Evolutionary conservation across 1,140 invertebrate genomes (phyloP), one percentile per base, ranked within the genome.

Genomic region (Limonius californicus): DNA sequence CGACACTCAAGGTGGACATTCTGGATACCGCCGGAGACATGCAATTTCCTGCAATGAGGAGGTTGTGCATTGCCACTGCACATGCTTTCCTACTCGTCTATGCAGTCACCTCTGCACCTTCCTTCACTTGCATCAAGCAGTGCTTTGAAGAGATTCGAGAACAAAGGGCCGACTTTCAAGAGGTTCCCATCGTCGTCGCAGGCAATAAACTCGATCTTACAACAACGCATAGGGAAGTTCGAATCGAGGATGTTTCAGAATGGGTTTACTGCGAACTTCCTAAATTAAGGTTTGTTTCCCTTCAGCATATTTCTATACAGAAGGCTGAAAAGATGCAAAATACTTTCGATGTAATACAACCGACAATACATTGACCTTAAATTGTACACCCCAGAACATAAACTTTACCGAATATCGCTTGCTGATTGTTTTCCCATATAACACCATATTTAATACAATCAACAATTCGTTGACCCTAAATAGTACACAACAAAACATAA

Each of bases 51-150:
- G 91, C 91, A 20, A 94, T 94, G 91, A 78, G 88, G 62, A 80
- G 91, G 50, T 79, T 96, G 19, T 92, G 89, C 67, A 94, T 96
- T 68, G 89, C 92, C 0, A 94, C 90, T 2, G 92, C 92, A 3
- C 88, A 92, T 75, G 94, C 92, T 7, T 96, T 96, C 73, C 84
- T 95, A 32, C 81, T 96, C 14, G 92, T 95, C 8, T 96, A 95
- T 75, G 87, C 90, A 11, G 85, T 91, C n/a, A 91, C 90, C 15
- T 87, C 87, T 45, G 78, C 80, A 59, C 79, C 84, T 23, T 91
- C 89, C n/a, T 90, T 92, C 71, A 82, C 86, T 57, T 85, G 85
- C 65, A 83, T 93, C 42, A 91, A 91, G 73, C 83, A 87, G 68
- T 89, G 90, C 68, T 91, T 94, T 74, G 88, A 91, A 72, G 90